phyloP scores from a whole-genome alignment of 2,888 invertebrate genomes.

The Tubulanus polymorphus region DNA sequence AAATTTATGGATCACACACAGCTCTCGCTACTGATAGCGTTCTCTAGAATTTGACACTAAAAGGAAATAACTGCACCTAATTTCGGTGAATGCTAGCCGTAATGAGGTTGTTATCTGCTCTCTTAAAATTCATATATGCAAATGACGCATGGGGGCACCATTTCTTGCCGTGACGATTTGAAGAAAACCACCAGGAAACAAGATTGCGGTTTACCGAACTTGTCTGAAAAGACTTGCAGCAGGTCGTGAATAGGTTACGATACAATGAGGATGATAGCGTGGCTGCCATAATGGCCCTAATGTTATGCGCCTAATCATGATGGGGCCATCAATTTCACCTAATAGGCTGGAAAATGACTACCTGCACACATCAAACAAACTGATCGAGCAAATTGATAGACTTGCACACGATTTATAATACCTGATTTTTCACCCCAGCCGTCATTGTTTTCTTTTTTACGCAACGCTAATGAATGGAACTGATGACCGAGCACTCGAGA shows the following conservation, averaged over 20 bases:
- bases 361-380: background rate
- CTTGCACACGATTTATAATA: no score
- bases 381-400: background rate
- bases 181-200: background rate
- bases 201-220: background rate
- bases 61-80: no score
- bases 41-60: no score
- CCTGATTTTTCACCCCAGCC: no score
- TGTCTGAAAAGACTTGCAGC: background rate
- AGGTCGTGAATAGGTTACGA: background rate
- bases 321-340: slow-evolving; percentile 1
- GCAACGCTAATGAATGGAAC: no score
- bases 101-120: background rate
- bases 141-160: background rate
- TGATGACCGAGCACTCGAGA: no score
- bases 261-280: background rate
- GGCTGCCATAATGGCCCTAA: background rate
- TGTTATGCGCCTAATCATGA: background rate
- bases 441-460: no score
- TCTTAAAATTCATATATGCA: slow-evolving; percentile 1
- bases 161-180: background rate
- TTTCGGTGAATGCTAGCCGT: no score
- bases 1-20: no score
- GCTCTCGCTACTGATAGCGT: no score
- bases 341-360: slow-evolving; percentile 4